Evolutionary conservation across 2,888 invertebrate species (phyloP).

Genomic region (Tetramorium bicarinatum): DNA sequence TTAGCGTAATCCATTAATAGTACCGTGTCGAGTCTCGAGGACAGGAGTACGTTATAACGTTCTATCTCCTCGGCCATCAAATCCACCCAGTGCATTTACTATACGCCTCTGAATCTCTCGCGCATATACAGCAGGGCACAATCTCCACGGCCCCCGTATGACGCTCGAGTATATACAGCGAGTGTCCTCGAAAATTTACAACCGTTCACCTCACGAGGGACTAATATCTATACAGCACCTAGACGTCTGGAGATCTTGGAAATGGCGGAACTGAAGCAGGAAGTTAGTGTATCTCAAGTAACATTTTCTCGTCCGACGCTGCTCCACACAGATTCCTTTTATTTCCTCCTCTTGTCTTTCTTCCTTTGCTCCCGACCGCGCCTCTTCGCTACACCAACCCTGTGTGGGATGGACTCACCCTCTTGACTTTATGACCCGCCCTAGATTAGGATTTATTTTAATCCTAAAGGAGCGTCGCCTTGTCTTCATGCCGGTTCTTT

Average conservation of each 20-base stretch:
- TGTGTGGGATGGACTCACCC: slow-evolving; percentile 61
- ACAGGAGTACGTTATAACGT: slow-evolving; percentile 25
- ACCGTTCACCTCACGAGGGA: slow-evolving; percentile 55
- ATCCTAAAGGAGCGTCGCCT: slow-evolving; percentile 76
- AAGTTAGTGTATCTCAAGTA: slow-evolving; percentile 62
- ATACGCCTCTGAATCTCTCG: slow-evolving; percentile 54
- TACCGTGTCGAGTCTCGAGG: not conserved
- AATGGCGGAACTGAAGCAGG: slow-evolving; percentile 37
- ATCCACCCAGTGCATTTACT: slow-evolving; percentile 50
- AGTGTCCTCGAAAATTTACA: slow-evolving; percentile 60
- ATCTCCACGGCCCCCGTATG: slow-evolving; percentile 43
- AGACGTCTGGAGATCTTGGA: slow-evolving; percentile 62
- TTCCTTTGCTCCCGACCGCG: slow-evolving; percentile 13
- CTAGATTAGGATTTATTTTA: slow-evolving; percentile 83
- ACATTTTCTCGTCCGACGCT: slow-evolving; percentile 66
- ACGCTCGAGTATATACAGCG: slow-evolving; percentile 46
- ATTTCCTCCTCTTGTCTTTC: slow-evolving; percentile 42
- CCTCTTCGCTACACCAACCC: slow-evolving; percentile 39
- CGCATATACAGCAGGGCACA: slow-evolving; percentile 16
- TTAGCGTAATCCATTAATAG: slow-evolving; percentile 32
- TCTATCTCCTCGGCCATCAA: slow-evolving; percentile 43
- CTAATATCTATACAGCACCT: slow-evolving; percentile 67
- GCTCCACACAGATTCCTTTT: slow-evolving; percentile 63
- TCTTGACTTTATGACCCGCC: slow-evolving; percentile 79
- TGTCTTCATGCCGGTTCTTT: slow-evolving; percentile 46